A percentile compares a stretch with the other conserved stretches of the same genome.
Conservation (phyloP, 2,797 vertebrate species). For the Masticophis lateralis region DNA sequence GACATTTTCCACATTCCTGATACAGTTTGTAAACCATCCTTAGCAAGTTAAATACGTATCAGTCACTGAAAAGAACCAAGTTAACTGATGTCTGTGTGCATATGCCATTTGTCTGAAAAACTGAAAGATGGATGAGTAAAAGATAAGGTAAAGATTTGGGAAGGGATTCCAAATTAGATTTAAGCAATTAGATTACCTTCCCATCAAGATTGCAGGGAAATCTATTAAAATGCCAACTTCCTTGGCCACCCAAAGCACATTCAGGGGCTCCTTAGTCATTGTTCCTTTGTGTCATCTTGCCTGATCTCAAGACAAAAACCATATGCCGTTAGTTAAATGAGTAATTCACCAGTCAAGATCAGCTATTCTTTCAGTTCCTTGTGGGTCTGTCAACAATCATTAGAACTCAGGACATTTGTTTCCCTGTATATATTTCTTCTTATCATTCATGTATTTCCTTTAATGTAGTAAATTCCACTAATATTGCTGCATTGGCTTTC, state of each 20-base stretch:
- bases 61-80: slow-evolving; percentile 58
- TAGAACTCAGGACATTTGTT: neutral
- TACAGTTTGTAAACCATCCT: slow-evolving; percentile 59
- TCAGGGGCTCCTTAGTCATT: slow-evolving; percentile 66
- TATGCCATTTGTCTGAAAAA: slow-evolving; percentile 69
- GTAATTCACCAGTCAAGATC: slow-evolving; percentile 49
- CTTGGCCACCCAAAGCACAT: slow-evolving; percentile 55
- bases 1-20: slow-evolving; percentile 42
- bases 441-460: neutral
- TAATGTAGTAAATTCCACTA: neutral
- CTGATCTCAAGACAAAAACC: slow-evolving; percentile 67
- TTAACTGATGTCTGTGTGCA: slow-evolving; percentile 69
- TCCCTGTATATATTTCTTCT: slow-evolving; percentile 9
- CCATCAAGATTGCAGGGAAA: slow-evolving; percentile 76
- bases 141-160: slow-evolving; percentile 80
- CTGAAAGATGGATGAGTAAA: slow-evolving; percentile 71
- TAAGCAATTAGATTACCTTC: slow-evolving; percentile 76
- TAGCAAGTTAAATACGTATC: slow-evolving; percentile 62
- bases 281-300: slow-evolving; percentile 63
- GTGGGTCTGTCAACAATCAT: neutral
- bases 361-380: slow-evolving; percentile 55
- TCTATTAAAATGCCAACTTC: slow-evolving; percentile 71
- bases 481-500: neutral
- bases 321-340: slow-evolving; percentile 61
- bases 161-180: slow-evolving; percentile 77